These are phyloP conservation scores for Drosophila ficusphila DNA, from an alignment of 1,140 invertebrate species.

Conservation along the genomic window DNA sequence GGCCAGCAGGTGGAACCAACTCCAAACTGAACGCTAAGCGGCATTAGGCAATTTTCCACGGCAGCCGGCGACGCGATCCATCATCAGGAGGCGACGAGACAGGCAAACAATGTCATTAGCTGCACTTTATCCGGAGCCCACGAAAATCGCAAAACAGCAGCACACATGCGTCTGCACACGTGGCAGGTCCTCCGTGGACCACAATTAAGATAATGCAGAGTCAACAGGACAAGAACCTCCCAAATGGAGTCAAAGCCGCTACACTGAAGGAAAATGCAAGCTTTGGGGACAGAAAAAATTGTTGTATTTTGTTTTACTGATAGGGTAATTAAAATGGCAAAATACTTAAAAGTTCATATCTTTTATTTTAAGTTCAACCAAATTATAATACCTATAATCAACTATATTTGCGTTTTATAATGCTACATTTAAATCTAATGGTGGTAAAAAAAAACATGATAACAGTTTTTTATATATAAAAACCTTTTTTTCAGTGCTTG, in stretches of 20 bases:
- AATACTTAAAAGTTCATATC: too few relatives aligned
- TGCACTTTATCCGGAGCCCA: conserved; percentile 29
- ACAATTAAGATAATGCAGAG: conserved; percentile 70
- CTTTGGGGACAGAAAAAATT: too few relatives aligned
- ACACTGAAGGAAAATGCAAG: conserved; percentile 20
- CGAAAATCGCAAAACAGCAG: conserved; percentile 19
- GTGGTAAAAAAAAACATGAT: too few relatives aligned
- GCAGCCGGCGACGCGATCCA: conserved; percentile 31
- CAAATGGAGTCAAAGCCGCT: background rate
- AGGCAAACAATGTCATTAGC: conserved; percentile 42
- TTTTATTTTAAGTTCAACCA: too few relatives aligned
- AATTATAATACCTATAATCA: too few relatives aligned
- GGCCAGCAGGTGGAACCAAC: background rate
- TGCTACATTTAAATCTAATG: too few relatives aligned
- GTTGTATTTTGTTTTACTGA: background rate
- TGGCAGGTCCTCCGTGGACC: conserved; percentile 45
- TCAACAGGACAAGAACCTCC: conserved; percentile 29
- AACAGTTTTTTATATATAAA: background rate
- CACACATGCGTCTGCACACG: conserved; percentile 24
- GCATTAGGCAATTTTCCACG: conserved; percentile 29
- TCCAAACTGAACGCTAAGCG: background rate
- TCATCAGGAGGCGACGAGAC: conserved; percentile 15
- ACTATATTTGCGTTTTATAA: too few relatives aligned
- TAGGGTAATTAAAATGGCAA: too few relatives aligned
- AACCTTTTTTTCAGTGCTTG: background rate